phyloP scores from a whole-genome alignment of 2,113 vertebrate genomes.

The Hyla sarda region DNA sequence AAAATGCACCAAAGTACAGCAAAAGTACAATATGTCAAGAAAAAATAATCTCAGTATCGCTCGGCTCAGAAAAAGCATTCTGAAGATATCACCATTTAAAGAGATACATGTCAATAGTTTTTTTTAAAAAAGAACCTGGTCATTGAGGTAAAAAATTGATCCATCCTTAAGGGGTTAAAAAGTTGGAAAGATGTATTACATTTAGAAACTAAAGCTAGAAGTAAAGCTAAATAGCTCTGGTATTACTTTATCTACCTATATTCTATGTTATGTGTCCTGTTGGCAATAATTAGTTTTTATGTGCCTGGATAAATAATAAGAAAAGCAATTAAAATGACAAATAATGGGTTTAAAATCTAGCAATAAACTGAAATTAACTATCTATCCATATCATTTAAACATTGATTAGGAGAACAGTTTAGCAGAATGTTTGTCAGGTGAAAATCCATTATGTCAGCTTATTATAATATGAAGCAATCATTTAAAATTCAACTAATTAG shows the following conservation, averaged over 20 bases:
- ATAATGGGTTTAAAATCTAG: constrained; percentile 3
- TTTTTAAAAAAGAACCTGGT: no score
- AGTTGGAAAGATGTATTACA: neutral
- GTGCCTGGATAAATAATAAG: neutral
- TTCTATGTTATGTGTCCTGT: neutral
- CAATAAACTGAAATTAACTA: constrained; percentile 20
- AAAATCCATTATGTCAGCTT: neutral
- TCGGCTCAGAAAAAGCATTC: no score
- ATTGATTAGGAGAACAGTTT: neutral
- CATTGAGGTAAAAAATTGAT: no score
- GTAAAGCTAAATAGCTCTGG: neutral
- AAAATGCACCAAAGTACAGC: no score
- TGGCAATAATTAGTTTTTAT: neutral
- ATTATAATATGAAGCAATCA: constrained; percentile 1
- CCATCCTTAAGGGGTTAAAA: no score
- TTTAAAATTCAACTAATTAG: constrained; percentile 16
- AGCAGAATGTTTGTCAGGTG: neutral
- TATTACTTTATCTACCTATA: neutral
- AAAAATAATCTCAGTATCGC: no score
- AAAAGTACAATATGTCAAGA: no score
- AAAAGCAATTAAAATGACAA: constrained; percentile 4
- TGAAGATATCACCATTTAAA: no score
- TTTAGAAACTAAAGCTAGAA: neutral
- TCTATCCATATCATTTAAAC: constrained; percentile 6
- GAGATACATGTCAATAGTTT: no score